Evolutionary conservation across 2,888 invertebrate species (phyloP).

Genomic region (Merodon equestris): DNA sequence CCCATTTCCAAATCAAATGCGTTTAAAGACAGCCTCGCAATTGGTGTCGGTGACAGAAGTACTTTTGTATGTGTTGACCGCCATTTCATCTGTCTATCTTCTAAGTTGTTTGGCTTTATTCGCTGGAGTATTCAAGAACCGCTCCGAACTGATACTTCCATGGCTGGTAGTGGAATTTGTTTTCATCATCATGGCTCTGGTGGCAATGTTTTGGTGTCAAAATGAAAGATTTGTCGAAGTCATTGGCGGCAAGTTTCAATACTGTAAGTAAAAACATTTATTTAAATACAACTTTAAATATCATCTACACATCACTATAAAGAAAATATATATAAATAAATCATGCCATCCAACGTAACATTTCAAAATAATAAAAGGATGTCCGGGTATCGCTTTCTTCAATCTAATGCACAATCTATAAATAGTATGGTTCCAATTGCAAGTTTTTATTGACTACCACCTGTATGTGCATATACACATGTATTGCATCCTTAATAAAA

Average conservation of each 20-base stretch:
- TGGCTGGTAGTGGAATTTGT: conserved; percentile 77
- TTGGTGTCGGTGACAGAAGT: conserved; percentile 76
- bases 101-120: conserved; percentile 76
- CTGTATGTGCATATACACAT: no score
- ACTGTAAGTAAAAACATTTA: conserved; percentile 73
- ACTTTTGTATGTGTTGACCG: conserved; percentile 74
- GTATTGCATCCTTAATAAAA: no score
- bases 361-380: no score
- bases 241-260: conserved; percentile 75
- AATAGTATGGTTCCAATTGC: no score
- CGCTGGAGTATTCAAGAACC: conserved; percentile 76
- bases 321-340: no score
- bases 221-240: conserved; percentile 74
- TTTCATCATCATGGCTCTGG: conserved; percentile 72
- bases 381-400: no score
- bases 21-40: conserved; percentile 75
- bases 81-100: conserved; percentile 73
- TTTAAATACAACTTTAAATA: no score
- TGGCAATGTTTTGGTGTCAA: conserved; percentile 73
- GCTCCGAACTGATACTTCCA: conserved; percentile 75
- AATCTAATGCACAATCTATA: no score
- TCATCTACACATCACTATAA: no score
- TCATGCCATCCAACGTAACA: no score
- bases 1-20: conserved; percentile 75
- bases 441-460: no score